Base-by-base conservation (phyloP, 2,113 vertebrate species). In the Taurulus bubalis region DNA sequence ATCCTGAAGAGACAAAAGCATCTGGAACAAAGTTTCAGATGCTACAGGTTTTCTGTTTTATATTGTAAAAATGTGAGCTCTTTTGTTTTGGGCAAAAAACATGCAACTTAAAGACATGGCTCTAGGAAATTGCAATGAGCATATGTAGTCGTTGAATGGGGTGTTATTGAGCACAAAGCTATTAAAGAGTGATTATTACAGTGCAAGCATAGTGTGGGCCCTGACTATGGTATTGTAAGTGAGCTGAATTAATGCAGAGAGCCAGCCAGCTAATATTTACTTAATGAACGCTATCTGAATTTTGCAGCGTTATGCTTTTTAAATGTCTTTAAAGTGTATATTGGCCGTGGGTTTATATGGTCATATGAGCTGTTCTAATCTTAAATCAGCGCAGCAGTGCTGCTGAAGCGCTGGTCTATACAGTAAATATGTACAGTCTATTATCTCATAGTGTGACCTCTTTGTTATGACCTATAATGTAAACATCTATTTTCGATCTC, bases 201-300 rank as follows among this genome's bases (percentile, higher is more conserved):
- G 55, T 63, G 71, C 62, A 77, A 76, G 73, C 34, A 80, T 22
- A 77, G 77, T 40, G 87, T 74, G 71, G 67, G 86, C 74, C 58
- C 49, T 72, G 79, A 70, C 58, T 49, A 16, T 40, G 30, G 11
- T 47, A 56, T 55, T 69, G 34, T 56, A 71, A 72, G 83, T 59
- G 79, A 84, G 60, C 42, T 49, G 66, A 84, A 90, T 88, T 76
- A 77, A 90, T 76, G 76, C 75, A 83, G 42, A 60, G 20, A 90
- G 84, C 69, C 73, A 89, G 82, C 62, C 64, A 86, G 82, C 70
- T 81, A 79, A 90, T 92, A 89, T 93, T 91, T 91, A 72, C 76
- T 80, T 34, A 64, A 80, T 72, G 68, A 77, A 82, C 73, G 71
- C 80, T 83, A 89, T 83, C 88, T 88, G 69, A 83, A 86, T 80